A percentile compares a stretch with the other conserved stretches of the same genome.
phyloP scores from a whole-genome alignment of 2,888 invertebrate genomes.

The Diarsia brunnea region DNA sequence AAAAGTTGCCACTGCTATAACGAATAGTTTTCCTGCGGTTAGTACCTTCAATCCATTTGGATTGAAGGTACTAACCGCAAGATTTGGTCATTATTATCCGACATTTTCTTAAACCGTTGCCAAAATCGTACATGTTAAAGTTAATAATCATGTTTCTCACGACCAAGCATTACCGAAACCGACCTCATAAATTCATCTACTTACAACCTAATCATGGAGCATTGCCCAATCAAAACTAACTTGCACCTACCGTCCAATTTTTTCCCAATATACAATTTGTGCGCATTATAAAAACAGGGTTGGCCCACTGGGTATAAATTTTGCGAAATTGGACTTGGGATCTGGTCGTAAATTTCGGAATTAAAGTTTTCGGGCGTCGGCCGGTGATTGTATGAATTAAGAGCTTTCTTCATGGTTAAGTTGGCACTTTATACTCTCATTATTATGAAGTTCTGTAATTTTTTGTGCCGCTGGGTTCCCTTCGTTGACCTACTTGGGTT shows the following conservation, averaged over 20 bases:
- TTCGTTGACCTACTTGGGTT: slow-evolving; percentile 64
- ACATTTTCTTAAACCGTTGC: background rate
- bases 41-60: background rate
- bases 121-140: background rate
- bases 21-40: background rate
- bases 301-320: slow-evolving; percentile 79
- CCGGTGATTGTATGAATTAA: slow-evolving; percentile 69
- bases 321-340: slow-evolving; percentile 77
- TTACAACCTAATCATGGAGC: slow-evolving; percentile 60
- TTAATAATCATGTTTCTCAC: slow-evolving; percentile 16
- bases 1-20: background rate
- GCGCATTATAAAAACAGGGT: slow-evolving; percentile 76
- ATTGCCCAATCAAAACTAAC: slow-evolving; percentile 64
- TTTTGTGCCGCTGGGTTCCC: slow-evolving; percentile 70
- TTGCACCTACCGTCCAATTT: slow-evolving; percentile 61
- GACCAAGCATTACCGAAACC: slow-evolving; percentile 11
- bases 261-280: slow-evolving; percentile 65
- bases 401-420: slow-evolving; percentile 66
- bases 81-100: background rate
- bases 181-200: slow-evolving; percentile 57
- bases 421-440: slow-evolving; percentile 73
- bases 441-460: slow-evolving; percentile 75
- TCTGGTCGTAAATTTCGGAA: slow-evolving; percentile 80
- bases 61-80: background rate
- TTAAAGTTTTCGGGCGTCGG: slow-evolving; percentile 69